Evolutionary conservation across 1,140 invertebrate species (phyloP).

Genomic region (Drosophila subpulchrella): DNA sequence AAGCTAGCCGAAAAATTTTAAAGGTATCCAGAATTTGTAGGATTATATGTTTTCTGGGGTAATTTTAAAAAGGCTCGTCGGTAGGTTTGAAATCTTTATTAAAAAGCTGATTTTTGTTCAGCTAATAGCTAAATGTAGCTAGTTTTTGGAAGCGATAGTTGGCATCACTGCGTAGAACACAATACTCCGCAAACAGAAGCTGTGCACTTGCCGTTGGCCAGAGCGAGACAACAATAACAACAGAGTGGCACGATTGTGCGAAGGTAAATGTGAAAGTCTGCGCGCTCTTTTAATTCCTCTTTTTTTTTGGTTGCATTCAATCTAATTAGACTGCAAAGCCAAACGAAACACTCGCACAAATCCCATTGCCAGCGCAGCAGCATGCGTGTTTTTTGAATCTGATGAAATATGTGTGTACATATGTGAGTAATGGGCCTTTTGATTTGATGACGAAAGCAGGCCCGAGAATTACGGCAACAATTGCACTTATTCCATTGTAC

Average conservation of each 20-base stretch:
- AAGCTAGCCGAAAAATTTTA: too few relatives aligned
- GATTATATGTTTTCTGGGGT: too few relatives aligned
- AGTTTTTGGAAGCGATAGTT: not conserved
- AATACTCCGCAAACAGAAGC: not conserved
- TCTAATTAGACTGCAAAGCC: constrained; percentile 36
- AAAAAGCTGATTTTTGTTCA: not conserved
- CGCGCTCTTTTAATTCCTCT: constrained; percentile 29
- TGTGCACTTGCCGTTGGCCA: constrained; percentile 7
- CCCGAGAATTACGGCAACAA: constrained; percentile 33
- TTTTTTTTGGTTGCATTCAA: constrained; percentile 27
- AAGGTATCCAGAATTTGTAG: too few relatives aligned
- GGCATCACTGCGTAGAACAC: constrained; percentile 6
- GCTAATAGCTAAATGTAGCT: not conserved
- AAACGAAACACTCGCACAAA: constrained; percentile 7
- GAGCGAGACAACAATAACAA: constrained; percentile 42
- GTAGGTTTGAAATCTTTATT: too few relatives aligned
- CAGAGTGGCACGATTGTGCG: constrained; percentile 24
- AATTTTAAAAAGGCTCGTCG: too few relatives aligned
- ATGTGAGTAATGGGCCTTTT: not conserved
- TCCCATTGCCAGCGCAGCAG: constrained; percentile 41
- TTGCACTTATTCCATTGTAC: constrained; percentile 43
- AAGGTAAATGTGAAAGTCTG: constrained; percentile 40
- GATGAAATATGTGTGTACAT: constrained; percentile 22
- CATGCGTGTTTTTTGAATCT: constrained; percentile 6
- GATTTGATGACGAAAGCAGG: constrained; percentile 18